Evolutionary conservation across 2,888 invertebrate genomes (phyloP), one percentile per base, ranked within the genome.

Genomic region (Drosophila infuscata): DNA sequence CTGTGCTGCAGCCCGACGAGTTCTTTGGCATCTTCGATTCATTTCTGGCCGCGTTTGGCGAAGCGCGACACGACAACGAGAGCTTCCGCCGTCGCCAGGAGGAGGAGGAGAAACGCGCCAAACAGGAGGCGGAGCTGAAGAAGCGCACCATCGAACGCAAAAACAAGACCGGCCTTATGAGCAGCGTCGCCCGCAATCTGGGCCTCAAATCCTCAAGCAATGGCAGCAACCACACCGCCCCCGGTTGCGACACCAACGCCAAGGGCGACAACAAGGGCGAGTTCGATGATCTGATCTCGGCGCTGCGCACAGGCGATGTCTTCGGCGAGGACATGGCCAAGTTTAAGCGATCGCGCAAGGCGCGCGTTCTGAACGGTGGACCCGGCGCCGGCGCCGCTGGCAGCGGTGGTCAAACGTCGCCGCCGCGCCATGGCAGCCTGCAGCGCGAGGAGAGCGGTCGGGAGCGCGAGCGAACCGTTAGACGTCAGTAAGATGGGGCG

Each of bases 251-350:
- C 5, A 80, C 87, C 25, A 83, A 96, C 57, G 95, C 95, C 70
- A 95, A 95, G 82, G 81, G 88, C 35, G 88, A 91, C 63, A 92
- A 92, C 62, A 96, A 97, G 90, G 98, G 98, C 11, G 99, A 99
- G 93, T 99, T 99, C 93, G 99, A 99, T 91, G 99, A 99, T 93
- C 94, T 99, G 83, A 99, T 99, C 91, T 98, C 98, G 0, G 99
- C 99, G 0, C 93, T 99, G 60, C 94, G 98, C 70, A 98, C 99
- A 0, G 99, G 99, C 0, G 98, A 98, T 90, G 98, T 98, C 0
- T 99, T 98, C 91, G 98, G 98, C 0, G 98, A 98, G 91, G 98
- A 98, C 92, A 97, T 98, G 89, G 98, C 98, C 63, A 98, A 98
- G 93, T 97, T 98, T 91, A 96, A 97, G 87, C 94, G 97, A 64